Evolutionary conservation across 1,140 invertebrate species (phyloP), one percentile per base, ranked within the genome.

Genomic region (Prorops nasuta): DNA sequence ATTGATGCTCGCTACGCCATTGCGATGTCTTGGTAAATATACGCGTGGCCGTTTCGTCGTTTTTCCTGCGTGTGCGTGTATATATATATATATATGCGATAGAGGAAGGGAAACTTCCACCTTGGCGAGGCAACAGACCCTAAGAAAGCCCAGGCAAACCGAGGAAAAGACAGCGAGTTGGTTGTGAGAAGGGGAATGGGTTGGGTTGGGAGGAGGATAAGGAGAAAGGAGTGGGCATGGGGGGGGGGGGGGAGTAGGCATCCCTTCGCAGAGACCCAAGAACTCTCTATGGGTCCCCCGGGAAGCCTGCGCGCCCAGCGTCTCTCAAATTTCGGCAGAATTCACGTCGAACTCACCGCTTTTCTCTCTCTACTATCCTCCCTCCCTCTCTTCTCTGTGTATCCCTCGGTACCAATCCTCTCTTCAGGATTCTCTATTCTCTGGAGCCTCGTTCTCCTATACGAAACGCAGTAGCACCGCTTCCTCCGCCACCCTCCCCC

Each of bases 261-360:
- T 49, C 28, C 47, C 28, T 39, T 40, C 34, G 22, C 16, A 15
- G 49, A 49, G 56, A 20, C 52, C 48, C 53, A 40, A 54, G 47
- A 45, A 49, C 34, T 44, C 22, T 60, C 45, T 58, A 69, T 60
- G 59, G 42, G 51, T 64, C 66, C 60, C 66, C 32, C 24, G 66
- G 64, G 65, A 63, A 40, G 48, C 51, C 53, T 48, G 54, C 32
- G 36, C 44, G 38, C 44, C 37, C 60, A 54, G 55, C 40, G 63
- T 61, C 49, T 66, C 65, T 67, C 67, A 69, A 64, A 60, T 63
- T 60, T 60, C 57, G 46, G 46, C 51, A 49, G 42, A 43, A 52
- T 58, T 53, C 49, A 54, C 50, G 40, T 44, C 49, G n/a, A n/a
- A n/a, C 19, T 20, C 17, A 54, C 31, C 20, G 9, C 43, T 50